phyloP scores from a whole-genome alignment of 1,140 invertebrate genomes.

The Aphidius ervi region DNA sequence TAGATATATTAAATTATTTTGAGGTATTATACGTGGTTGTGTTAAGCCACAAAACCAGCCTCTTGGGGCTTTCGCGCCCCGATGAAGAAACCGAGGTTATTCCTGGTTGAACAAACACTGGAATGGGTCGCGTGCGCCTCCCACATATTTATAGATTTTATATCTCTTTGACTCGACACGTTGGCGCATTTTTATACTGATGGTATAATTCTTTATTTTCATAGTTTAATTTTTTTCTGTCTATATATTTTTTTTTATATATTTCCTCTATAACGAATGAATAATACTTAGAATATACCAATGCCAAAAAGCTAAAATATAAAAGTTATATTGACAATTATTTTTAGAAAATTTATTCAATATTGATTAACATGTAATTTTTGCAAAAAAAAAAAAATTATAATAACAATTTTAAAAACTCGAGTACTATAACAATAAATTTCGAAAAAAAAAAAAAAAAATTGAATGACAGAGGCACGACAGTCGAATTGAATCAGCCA shows the following conservation, averaged over 20 bases:
- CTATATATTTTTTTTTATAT: background rate
- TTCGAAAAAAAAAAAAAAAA: background rate
- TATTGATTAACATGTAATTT: no score
- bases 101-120: constrained; percentile 55
- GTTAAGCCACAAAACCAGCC: constrained; percentile 50
- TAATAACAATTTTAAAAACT: constrained; percentile 1
- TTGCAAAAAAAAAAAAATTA: background rate
- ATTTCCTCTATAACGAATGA: background rate
- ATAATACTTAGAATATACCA: no score
- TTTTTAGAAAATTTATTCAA: no score
- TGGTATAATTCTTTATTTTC: background rate
- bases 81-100: constrained; percentile 53
- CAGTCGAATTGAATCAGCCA: constrained; percentile 37
- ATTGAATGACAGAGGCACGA: constrained; percentile 21
- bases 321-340: no score
- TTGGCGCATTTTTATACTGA: constrained; percentile 22
- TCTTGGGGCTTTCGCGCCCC: constrained; percentile 35
- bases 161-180: constrained; percentile 50
- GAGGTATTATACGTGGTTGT: constrained; percentile 22
- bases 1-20: constrained; percentile 22
- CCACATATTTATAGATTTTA: constrained; percentile 56
- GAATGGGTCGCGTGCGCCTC: constrained; percentile 52
- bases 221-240: background rate
- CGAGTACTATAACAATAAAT: background rate
- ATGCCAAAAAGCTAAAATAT: no score